Evolutionary conservation across 2,113 vertebrate genomes (phyloP), one percentile per base, ranked within the genome.

Genomic region (Ammodytes dubius): DNA sequence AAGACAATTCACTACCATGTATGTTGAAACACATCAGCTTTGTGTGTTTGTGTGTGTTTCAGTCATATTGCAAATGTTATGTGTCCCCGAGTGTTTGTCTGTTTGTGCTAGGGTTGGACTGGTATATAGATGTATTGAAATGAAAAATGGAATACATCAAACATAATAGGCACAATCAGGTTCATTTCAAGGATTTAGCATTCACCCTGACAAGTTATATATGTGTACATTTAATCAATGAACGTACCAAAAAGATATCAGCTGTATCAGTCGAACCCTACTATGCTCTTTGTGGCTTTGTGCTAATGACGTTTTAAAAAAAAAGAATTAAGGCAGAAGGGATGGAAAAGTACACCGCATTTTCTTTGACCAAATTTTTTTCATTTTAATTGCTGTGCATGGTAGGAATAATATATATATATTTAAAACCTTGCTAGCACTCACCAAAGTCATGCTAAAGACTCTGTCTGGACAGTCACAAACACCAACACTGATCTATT

Each of bases 321-420:
- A 6, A 54, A 15, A 59, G 14, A 46, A 27, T 27, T 27, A 27
- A 27, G 27, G 27, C 37, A n/a, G 40, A 53, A 60, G 17, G 45
- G n/a, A 42, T 47, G 12, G 10, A 57, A 47, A 43, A 69, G 43
- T 35, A 10, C 19, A 19, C 6, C 37, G 27, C 45, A 19, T 59
- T 27, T 35, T 10, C 57, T 82, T 67, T 3, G 11, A 75, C 67
- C 65, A 79, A 70, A 74, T 82, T 78, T 81, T 77, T 81, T 77
- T 75, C 1, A 50, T 72, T 84, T 81, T 63, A 42, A 60, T 80
- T 63, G 52, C 40, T 15, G 50, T 77, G 72, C 64, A 71, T 70
- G 83, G 60, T 50, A n/a, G 40, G 45, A 54, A 59, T 61, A 72
- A 75, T 27, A 27, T 27, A 27, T 27, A 27, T 27, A 27, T 27